Conservation (phyloP, 2,888 invertebrate genomes). For the Cinara cedri region DNA sequence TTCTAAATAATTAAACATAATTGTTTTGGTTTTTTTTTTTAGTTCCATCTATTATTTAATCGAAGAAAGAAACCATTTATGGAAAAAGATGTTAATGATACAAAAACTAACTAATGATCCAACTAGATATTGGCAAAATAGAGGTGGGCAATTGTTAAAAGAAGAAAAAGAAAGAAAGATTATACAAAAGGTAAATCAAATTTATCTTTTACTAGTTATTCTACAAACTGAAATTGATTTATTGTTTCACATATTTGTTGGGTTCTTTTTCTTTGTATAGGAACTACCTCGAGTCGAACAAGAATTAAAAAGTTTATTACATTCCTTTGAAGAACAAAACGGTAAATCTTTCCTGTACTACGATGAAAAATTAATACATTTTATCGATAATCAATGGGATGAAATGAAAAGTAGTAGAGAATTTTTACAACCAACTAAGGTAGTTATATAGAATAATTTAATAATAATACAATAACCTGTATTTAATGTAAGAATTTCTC, state of each 20-base stretch:
- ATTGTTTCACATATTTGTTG: too few relatives aligned
- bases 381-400: conserved; percentile 71
- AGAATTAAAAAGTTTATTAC: conserved; percentile 68
- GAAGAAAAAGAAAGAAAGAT: conserved; percentile 86
- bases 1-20: too few relatives aligned
- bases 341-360: conserved; percentile 69
- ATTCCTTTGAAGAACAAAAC: conserved; percentile 67
- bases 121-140: conserved; percentile 74
- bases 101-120: conserved; percentile 80
- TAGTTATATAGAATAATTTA: not conserved
- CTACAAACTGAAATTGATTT: not conserved
- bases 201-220: not conserved
- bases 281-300: conserved; percentile 77
- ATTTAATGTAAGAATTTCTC: not conserved
- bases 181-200: conserved; percentile 66
- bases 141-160: conserved; percentile 82
- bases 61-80: conserved; percentile 72
- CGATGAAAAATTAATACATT: conserved; percentile 70
- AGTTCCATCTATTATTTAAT: conserved; percentile 73
- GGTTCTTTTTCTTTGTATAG: conserved; percentile 59
- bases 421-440: conserved; percentile 16
- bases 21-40: too few relatives aligned
- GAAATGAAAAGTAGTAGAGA: conserved; percentile 60
- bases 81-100: conserved; percentile 77
- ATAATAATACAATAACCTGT: too few relatives aligned